A percentile compares a stretch with the other conserved stretches of the same genome.
Evolutionary conservation across 2,113 vertebrate species (phyloP).

Genomic region (Onychorhynchus coronatus): DNA sequence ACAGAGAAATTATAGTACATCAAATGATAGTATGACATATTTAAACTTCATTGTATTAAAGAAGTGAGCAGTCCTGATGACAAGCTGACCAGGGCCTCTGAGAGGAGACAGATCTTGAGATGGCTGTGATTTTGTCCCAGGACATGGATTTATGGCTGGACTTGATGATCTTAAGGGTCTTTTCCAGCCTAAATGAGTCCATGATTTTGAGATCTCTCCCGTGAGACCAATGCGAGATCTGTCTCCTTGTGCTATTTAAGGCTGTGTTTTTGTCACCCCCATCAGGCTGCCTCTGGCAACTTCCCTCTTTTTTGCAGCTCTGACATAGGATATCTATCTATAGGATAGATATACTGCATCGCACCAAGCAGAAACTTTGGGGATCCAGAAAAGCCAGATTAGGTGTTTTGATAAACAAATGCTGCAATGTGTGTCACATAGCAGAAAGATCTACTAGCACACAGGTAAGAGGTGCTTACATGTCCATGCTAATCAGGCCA

Average conservation of each 20-base stretch:
- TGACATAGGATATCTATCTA: neutral
- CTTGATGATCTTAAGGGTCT: neutral
- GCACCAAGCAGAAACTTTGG: neutral
- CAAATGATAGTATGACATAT: neutral
- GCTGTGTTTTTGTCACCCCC: conserved; percentile 12
- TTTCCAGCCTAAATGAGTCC: neutral
- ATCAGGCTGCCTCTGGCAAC: neutral
- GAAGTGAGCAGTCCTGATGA: neutral
- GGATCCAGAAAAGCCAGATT: neutral
- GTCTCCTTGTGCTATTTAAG: neutral
- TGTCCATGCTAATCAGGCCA: neutral
- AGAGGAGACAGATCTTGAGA: neutral
- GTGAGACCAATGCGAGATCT: neutral
- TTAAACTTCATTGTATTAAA: neutral
- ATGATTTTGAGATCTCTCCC: neutral
- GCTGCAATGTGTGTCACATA: neutral
- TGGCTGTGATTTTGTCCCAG: neutral
- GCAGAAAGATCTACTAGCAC: neutral
- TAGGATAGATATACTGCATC: too few relatives aligned
- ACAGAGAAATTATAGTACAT: neutral
- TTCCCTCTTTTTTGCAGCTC: neutral
- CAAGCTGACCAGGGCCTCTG: neutral
- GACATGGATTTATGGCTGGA: neutral
- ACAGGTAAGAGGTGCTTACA: neutral
- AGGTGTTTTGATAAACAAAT: neutral